These are phyloP conservation scores for Micrasema longulum DNA, from an alignment of 1,140 invertebrate genomes.

Conservation along the genomic window DNA sequence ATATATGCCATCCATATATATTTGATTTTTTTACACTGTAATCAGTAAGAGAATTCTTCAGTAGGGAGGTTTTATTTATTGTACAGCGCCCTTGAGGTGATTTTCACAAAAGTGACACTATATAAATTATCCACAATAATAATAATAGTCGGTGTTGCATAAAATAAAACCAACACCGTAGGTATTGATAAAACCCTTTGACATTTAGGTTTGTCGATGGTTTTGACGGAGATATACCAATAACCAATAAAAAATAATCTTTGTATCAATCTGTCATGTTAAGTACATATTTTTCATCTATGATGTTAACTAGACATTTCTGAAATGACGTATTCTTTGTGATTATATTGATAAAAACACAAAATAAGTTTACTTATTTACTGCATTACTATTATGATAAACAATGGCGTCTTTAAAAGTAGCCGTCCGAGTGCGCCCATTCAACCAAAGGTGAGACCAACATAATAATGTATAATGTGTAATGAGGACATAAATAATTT, in stretches of 20 bases:
- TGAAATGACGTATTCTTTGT: slow-evolving; percentile 45
- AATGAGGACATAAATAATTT: slow-evolving; percentile 50
- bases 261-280: slow-evolving; percentile 40
- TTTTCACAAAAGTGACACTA: no score
- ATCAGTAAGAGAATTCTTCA: no score
- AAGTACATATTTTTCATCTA: not conserved
- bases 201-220: no score
- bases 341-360: slow-evolving; percentile 31
- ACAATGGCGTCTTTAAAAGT: slow-evolving; percentile 84
- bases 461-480: slow-evolving; percentile 31
- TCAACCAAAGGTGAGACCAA: slow-evolving; percentile 78
- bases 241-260: not conserved
- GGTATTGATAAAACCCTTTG: no score
- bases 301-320: slow-evolving; percentile 10
- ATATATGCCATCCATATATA: no score
- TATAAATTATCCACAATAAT: no score
- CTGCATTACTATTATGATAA: slow-evolving; percentile 37
- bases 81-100: no score
- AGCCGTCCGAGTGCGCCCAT: slow-evolving; percentile 83
- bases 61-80: no score
- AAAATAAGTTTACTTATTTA: slow-evolving; percentile 12
- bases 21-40: no score
- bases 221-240: no score
- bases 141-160: no score
- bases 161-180: no score